These are phyloP conservation scores for Battus philenor DNA, from an alignment of 1,140 invertebrate species.

Conservation along the genomic window DNA sequence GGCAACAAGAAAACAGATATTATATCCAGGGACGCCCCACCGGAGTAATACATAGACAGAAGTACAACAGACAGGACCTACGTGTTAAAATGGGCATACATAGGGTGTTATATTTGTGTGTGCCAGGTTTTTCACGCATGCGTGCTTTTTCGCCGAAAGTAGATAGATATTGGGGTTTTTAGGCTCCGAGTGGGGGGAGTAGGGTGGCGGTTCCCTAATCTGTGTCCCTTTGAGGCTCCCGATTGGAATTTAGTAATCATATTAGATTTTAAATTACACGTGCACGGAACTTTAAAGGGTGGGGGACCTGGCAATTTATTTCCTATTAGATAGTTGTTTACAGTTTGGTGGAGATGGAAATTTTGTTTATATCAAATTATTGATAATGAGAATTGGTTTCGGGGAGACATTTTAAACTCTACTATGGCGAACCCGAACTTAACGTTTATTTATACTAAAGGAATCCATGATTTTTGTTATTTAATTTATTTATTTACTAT, in stretches of 20 bases:
- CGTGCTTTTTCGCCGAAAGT: constrained; percentile 67
- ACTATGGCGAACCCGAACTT: background rate
- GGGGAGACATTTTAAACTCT: background rate
- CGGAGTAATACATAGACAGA: constrained; percentile 23
- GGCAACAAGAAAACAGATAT: constrained; percentile 64
- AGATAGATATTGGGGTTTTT: constrained; percentile 71
- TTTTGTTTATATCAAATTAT: constrained; percentile 15
- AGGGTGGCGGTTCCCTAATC: constrained; percentile 56
- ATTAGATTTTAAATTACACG: constrained; percentile 76
- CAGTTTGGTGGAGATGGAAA: constrained; percentile 23
- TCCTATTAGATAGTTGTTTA: constrained; percentile 62
- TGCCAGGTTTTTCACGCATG: constrained; percentile 69
- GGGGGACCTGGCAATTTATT: constrained; percentile 57
- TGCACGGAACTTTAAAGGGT: constrained; percentile 60
- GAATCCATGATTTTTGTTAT: too few species aligned
- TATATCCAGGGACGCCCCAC: constrained; percentile 37
- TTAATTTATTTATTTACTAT: too few species aligned
- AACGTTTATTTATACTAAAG: too few species aligned
- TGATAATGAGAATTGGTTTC: constrained; percentile 11
- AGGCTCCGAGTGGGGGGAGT: constrained; percentile 44
- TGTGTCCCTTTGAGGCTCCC: constrained; percentile 69
- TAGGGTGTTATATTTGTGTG: constrained; percentile 57
- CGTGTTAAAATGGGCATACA: constrained; percentile 54
- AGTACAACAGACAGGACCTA: constrained; percentile 18
- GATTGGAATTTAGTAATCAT: constrained; percentile 75